Conservation (phyloP, 2,113 vertebrate genomes). For the Panthera leo region DNA sequence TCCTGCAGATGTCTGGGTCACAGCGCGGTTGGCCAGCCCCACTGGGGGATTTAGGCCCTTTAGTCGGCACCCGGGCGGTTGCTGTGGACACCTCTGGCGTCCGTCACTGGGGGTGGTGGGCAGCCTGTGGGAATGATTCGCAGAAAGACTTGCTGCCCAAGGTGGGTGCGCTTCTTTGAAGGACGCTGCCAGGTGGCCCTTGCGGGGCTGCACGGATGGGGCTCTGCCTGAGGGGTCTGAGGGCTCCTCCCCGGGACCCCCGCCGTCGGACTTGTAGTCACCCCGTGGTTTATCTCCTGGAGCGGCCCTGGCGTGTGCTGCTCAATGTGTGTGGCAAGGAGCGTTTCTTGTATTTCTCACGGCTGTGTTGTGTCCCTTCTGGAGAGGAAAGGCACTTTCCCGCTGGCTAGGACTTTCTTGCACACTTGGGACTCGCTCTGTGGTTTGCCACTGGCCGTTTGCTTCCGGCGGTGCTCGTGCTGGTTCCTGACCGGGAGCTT, state of each 20-base stretch:
- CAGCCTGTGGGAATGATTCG: background rate
- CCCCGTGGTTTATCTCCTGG: fast-evolving
- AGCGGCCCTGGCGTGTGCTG: background rate
- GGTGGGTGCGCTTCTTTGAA: background rate
- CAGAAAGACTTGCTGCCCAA: background rate
- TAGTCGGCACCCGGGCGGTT: background rate
- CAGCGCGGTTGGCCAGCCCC: background rate
- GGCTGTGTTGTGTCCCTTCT: background rate
- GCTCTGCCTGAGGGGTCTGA: background rate
- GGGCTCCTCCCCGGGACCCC: background rate
- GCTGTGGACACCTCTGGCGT: background rate
- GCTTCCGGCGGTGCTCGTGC: background rate
- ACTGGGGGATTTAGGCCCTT: fast-evolving
- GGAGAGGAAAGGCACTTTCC: background rate
- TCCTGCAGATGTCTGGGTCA: fast-evolving
- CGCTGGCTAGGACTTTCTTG: background rate
- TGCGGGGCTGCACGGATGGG: background rate
- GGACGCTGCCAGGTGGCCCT: background rate
- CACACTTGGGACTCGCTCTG: background rate
- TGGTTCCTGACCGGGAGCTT: background rate
- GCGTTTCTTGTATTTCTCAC: background rate
- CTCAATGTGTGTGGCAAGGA: fast-evolving
- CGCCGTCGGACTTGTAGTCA: background rate
- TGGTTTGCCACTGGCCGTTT: background rate
- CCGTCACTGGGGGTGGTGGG: background rate